Evolutionary conservation across 2,888 invertebrate species (phyloP).

Genomic region (Linnaemya tessellans): DNA sequence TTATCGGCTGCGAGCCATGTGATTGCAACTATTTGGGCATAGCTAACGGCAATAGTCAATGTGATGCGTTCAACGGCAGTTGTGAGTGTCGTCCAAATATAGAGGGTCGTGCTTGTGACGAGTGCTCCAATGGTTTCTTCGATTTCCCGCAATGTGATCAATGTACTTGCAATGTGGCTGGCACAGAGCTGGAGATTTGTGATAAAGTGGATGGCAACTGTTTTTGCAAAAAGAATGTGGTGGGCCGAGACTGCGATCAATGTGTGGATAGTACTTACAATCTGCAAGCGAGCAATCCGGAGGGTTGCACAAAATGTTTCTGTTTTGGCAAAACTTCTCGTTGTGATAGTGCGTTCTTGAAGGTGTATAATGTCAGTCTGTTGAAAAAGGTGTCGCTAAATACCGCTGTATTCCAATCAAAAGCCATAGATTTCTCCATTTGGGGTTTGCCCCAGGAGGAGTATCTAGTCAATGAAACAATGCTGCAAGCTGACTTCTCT

Average conservation of each 20-base stretch:
- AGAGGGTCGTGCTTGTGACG: conserved; percentile 94
- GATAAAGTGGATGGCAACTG: conserved; percentile 89
- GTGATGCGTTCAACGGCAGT: conserved; percentile 93
- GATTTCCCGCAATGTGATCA: conserved; percentile 94
- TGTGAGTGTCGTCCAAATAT: conserved; percentile 94
- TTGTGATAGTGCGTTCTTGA: conserved; percentile 90
- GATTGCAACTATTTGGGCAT: conserved; percentile 95
- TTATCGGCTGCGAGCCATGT: conserved; percentile 98
- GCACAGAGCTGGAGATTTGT: conserved; percentile 94
- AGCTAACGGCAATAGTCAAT: conserved; percentile 89
- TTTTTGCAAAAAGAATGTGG: conserved; percentile 90
- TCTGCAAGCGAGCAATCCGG: conserved; percentile 91
- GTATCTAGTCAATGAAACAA: conserved; percentile 81
- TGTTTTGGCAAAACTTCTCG: conserved; percentile 96
- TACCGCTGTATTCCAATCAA: conserved; percentile 76
- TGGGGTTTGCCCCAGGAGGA: conserved; percentile 79
- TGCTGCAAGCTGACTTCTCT: conserved; percentile 81
- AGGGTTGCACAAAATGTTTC: conserved; percentile 98
- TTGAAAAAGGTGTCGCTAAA: conserved; percentile 79
- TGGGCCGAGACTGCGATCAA: conserved; percentile 91
- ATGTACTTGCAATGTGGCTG: conserved; percentile 92
- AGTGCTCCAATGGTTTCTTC: conserved; percentile 92
- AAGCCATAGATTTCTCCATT: conserved; percentile 77
- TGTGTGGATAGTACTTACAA: conserved; percentile 96
- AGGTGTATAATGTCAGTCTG: conserved; percentile 82